Evolutionary conservation across 2,888 invertebrate species (phyloP), one percentile per base, ranked within the genome.

Genomic region (Sclerodermus sp.): DNA sequence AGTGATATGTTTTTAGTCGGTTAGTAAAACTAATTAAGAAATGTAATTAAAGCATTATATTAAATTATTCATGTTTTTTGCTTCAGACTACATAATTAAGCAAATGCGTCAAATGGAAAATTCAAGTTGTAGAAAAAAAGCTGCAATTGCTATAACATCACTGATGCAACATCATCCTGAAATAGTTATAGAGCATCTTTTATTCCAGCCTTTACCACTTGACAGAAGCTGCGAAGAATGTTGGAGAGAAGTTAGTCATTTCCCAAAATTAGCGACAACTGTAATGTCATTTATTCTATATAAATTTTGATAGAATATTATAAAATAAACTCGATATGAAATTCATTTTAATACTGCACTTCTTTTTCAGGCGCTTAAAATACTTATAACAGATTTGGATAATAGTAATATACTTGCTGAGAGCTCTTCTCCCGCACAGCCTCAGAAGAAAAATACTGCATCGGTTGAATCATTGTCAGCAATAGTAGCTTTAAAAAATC

Each of bases 31-130:
- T 9, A 34, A 30, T 31, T 23, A 15, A 2, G 17, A 17, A 18
- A 10, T 30, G 14, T 14, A 32, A 37, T 42, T 44, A 47, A 40
- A 39, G 31, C 36, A 39, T 15, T 14, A 15, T 45, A 9, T 13
- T 44, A 2, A 13, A 23, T 30, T 40, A 34, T 14, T 12, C 16
- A 31, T 45, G 13, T 12, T 38, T 53, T 43, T 29, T 49, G 36
- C 48, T 53, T 17, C 42, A 74, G 76, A 72, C 45, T 68, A 57
- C 44, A 70, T 75, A 31, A 66, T 76, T 44, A 55, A 60, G 9
- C 75, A 75, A 53, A 71, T 74, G 65, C 64, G 68, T 30, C 67
- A 68, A 8, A 75, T 75, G 65, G 74, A 73, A 44, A 74, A 75
- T 47, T 47, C 57, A 1, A 70, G 66, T 36, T 73, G 73, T 30